Evolutionary conservation across 2,113 vertebrate genomes (phyloP).

Genomic region (Lethenteron reissneri): DNA sequence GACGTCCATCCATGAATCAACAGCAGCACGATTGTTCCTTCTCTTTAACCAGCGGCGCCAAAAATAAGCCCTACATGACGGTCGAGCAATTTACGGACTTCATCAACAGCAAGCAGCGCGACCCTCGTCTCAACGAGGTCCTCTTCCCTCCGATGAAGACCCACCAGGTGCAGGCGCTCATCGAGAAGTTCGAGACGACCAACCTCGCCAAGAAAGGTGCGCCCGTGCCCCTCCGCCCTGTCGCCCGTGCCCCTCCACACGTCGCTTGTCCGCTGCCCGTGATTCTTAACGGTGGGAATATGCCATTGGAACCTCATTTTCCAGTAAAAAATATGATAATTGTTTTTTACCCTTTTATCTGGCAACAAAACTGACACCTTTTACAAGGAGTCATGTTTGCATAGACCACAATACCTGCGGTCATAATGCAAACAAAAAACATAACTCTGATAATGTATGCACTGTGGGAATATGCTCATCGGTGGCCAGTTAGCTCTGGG

Average conservation of each 20-base stretch:
- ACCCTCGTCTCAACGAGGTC: constrained; percentile 55
- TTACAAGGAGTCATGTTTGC: too few species aligned
- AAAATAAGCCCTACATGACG: constrained; percentile 49
- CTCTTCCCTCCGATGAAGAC: constrained; percentile 69
- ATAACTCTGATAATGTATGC: too few species aligned
- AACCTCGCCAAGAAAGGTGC: constrained; percentile 61
- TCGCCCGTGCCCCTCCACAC: not conserved
- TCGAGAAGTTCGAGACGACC: constrained; percentile 78
- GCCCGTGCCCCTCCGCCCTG: constrained; percentile 15
- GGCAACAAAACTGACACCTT: too few species aligned
- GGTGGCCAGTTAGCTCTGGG: too few species aligned
- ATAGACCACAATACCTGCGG: too few species aligned
- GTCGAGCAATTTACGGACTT: constrained; percentile 57
- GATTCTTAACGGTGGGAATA: not conserved
- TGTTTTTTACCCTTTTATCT: too few species aligned
- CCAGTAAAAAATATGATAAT: too few species aligned
- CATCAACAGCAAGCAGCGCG: constrained; percentile 45
- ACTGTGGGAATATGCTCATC: not conserved
- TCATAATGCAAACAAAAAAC: too few species aligned
- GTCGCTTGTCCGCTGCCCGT: not conserved
- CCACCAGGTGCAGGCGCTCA: constrained; percentile 73
- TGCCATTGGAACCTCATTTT: too few species aligned
- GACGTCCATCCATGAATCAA: too few species aligned
- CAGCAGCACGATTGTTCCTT: too few species aligned
- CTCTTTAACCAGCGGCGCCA: constrained; percentile 33